Percentiles rank a stretch among this genome's conserved stretches.
Evolutionary conservation across 2,797 vertebrate genomes (phyloP).

Genomic region (Lepus townsendii): DNA sequence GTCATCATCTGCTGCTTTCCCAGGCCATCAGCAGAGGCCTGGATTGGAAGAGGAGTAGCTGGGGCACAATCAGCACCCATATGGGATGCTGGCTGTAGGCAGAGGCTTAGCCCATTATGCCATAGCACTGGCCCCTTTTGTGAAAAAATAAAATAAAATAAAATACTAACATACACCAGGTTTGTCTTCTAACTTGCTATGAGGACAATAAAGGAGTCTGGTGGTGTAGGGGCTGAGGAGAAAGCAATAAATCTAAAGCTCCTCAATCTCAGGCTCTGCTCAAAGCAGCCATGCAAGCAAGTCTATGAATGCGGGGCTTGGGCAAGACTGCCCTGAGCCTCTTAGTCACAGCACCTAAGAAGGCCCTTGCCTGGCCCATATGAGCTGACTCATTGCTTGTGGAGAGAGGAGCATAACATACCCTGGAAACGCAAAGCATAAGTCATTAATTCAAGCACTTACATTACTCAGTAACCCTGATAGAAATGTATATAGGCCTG

Average conservation of each 20-base stretch:
- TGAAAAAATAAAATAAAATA: background rate
- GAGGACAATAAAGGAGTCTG: background rate
- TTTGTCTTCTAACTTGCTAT: background rate
- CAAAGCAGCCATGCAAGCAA: background rate
- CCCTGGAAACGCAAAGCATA: background rate
- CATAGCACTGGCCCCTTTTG: too few species aligned
- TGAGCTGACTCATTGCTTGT: background rate
- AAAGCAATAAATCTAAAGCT: background rate
- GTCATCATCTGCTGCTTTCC: too few species aligned
- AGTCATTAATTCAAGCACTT: background rate
- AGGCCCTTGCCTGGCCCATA: background rate
- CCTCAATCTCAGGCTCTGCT: background rate
- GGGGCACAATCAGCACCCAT: too few species aligned
- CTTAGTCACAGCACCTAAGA: background rate
- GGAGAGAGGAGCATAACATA: background rate
- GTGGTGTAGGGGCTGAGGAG: background rate
- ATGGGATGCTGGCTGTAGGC: too few species aligned
- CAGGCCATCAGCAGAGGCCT: too few species aligned
- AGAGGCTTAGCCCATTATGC: too few species aligned
- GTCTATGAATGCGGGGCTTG: background rate
- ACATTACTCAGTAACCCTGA: conserved; percentile 21
- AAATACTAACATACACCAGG: background rate
- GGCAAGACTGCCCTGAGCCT: background rate
- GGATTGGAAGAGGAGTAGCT: too few species aligned
- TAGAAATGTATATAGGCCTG: background rate